Evolutionary conservation across 2,888 invertebrate genomes (phyloP).

Genomic region (Trachelus troglodyta): DNA sequence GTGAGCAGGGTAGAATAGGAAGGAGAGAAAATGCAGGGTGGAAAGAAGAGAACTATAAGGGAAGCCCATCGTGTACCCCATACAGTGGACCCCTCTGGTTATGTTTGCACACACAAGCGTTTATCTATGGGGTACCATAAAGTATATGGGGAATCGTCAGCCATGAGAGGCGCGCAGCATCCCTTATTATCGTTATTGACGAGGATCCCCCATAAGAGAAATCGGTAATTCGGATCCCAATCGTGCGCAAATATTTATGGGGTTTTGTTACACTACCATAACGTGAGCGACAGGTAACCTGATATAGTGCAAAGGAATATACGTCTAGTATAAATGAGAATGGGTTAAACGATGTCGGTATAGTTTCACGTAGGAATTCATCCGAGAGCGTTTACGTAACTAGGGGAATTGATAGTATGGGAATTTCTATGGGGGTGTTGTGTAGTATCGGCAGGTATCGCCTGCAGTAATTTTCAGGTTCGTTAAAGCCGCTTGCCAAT

Average conservation of each 20-base stretch:
- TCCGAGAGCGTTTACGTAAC: neutral
- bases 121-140: slow-evolving; percentile 49
- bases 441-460: neutral
- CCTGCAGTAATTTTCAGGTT: slow-evolving; percentile 25
- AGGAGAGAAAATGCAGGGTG: neutral
- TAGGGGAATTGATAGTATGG: neutral
- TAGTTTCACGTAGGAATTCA: neutral
- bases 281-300: neutral
- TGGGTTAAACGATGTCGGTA: neutral
- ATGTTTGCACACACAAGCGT: slow-evolving; percentile 53
- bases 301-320: neutral
- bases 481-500: slow-evolving; percentile 43
- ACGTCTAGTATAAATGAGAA: neutral
- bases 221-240: neutral
- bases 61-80: slow-evolving; percentile 20
- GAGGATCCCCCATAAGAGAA: neutral
- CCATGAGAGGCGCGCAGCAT: neutral
- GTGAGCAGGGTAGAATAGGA: neutral
- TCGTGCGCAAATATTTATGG: neutral
- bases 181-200: neutral
- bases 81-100: slow-evolving; percentile 39
- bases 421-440: neutral
- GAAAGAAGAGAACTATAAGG: neutral
- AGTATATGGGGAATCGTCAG: slow-evolving; percentile 20
- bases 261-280: neutral